Conservation (phyloP, 2,888 invertebrate species). For the Cheilosia impressa region DNA sequence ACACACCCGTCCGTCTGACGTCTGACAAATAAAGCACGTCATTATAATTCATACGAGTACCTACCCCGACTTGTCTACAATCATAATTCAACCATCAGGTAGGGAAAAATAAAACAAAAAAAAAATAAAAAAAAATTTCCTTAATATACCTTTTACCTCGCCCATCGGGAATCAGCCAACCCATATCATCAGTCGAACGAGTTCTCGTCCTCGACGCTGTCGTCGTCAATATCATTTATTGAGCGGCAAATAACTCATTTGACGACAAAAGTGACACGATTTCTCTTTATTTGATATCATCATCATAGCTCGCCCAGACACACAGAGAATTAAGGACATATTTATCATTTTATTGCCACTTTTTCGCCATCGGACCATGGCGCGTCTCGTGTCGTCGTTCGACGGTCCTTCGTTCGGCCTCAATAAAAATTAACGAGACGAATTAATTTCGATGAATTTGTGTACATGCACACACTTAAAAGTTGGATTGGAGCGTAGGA, state of each 20-base stretch:
- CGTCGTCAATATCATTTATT: constrained; percentile 64
- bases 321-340: constrained; percentile 49
- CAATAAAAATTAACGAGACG: constrained; percentile 60
- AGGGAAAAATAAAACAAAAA: constrained; percentile 18
- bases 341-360: constrained; percentile 61
- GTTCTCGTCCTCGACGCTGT: constrained; percentile 23
- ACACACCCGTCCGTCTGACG: constrained; percentile 2
- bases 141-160: constrained; percentile 53
- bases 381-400: background rate
- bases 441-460: constrained; percentile 43
- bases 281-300: constrained; percentile 65
- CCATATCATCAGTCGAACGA: background rate
- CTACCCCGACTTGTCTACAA: constrained; percentile 21
- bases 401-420: constrained; percentile 18
- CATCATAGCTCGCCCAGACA: constrained; percentile 57
- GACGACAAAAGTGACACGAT: constrained; percentile 71
- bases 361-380: constrained; percentile 48
- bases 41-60: constrained; percentile 42
- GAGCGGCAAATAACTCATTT: constrained; percentile 72
- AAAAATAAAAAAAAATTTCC: background rate
- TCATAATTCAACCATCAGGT: constrained; percentile 53
- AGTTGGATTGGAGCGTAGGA: background rate
- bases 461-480: constrained; percentile 2
- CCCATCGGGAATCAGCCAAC: constrained; percentile 52
- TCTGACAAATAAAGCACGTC: constrained; percentile 43